These are phyloP conservation scores for Distichodus sexfasciatus DNA, from an alignment of 2,797 vertebrate genomes.

Conservation along the genomic window DNA sequence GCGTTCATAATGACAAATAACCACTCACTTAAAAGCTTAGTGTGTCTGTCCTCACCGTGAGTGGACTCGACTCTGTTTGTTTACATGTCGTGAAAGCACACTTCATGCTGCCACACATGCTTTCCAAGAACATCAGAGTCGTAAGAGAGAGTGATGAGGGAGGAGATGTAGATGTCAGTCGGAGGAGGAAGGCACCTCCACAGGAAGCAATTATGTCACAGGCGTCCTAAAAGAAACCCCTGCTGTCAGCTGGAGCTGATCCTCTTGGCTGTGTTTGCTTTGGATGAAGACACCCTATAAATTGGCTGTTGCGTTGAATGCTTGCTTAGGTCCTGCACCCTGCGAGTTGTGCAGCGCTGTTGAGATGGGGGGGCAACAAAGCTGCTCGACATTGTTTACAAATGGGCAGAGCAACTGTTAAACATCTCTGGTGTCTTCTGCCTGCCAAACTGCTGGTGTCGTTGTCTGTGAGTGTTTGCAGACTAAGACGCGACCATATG, in stretches of 20 bases:
- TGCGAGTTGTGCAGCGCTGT: conserved; percentile 2
- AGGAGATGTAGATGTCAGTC: conserved; percentile 10
- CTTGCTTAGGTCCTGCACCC: background rate
- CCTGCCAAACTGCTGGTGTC: background rate
- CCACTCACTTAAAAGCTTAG: too few relatives aligned
- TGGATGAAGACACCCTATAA: conserved; percentile 15
- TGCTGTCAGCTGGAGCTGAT: conserved; percentile 45
- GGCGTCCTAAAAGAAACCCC: conserved; percentile 44
- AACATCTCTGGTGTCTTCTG: background rate
- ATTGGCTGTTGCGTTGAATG: conserved; percentile 17
- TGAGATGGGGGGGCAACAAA: conserved; percentile 5
- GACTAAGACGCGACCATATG: background rate
- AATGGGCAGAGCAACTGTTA: background rate
- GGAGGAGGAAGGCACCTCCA: conserved; percentile 28
- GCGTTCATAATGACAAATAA: too few relatives aligned
- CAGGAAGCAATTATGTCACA: conserved; percentile 50
- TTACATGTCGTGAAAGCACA: conserved; percentile 45
- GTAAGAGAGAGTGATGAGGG: background rate
- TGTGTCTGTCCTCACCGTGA: conserved; percentile 25
- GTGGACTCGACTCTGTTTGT: conserved; percentile 25
- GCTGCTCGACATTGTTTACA: background rate
- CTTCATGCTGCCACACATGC: conserved; percentile 17
- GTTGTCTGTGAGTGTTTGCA: background rate
- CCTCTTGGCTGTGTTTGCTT: conserved; percentile 25
- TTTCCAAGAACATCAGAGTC: background rate